Percentiles rank a stretch among this genome's conserved stretches.
Conservation (phyloP, 2,113 vertebrate species). For the Apus apus region DNA sequence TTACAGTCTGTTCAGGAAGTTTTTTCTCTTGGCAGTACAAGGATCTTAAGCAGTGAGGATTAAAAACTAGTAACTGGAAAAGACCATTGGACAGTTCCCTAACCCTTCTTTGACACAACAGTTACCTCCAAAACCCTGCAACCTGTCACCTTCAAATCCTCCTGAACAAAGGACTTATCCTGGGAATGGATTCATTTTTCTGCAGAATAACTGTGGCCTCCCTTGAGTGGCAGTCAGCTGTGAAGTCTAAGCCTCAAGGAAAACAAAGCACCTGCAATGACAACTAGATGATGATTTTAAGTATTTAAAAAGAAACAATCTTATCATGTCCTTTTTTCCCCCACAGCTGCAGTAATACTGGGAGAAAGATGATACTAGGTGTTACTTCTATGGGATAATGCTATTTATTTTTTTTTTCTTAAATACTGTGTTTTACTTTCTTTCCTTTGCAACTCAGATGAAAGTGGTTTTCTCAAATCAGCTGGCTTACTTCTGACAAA, state of each 20-base stretch:
- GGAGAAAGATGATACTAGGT: neutral
- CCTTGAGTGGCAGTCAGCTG: neutral
- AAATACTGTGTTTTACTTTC: neutral
- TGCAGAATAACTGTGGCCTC: neutral
- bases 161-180: neutral
- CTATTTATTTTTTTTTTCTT: neutral
- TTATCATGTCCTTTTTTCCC: neutral
- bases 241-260: neutral
- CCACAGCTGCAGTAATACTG: neutral
- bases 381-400: neutral
- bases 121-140: neutral
- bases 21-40: neutral
- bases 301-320: neutral
- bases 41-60: neutral
- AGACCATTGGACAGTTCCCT: neutral
- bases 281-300: neutral
- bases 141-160: neutral
- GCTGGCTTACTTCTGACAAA: neutral
- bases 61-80: neutral
- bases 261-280: neutral
- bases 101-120: neutral
- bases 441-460: neutral
- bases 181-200: conserved; percentile 19
- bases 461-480: neutral
- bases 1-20: neutral